Evolutionary conservation across 1,140 invertebrate genomes (phyloP), one percentile per base, ranked within the genome.

Genomic region (Phortica variegata): DNA sequence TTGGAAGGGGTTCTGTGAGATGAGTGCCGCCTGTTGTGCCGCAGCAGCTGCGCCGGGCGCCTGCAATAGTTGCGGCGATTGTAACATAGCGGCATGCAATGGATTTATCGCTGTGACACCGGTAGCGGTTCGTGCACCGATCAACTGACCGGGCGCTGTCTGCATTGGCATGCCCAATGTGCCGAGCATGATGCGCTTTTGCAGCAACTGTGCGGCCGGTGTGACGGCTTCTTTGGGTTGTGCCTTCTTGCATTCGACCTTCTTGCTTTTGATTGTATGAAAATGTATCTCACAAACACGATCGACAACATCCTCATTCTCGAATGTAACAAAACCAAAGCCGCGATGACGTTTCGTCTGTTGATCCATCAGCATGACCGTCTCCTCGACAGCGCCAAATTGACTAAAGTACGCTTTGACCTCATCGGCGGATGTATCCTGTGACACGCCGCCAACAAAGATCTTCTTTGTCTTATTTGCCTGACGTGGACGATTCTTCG

Each of bases 331-430:
- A 77, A 94, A 94, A 9, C 91, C 91, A 75, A 94, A 93, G 42
- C 91, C 91, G 38, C 91, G 82, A 74, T 93, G 91, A 31, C 91
- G 85, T 69, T 93, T 93, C 7, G 91, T 95, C 77, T 93, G 90
- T 77, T 94, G 91, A 76, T 94, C 92, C 91, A 94, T 94, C 56
- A 94, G 82, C 91, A 94, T 93, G 9, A 94, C 91, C 13, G 90
- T 91, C 73, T 94, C 92, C 73, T 93, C 90, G 17, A 93, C 91
- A 75, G 91, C 90, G 10, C 91, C 91, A 74, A 93, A 95, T 77
- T 93, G 90, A 58, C 85, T 87, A 80, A 94, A 95, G 77, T 93
- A 94, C 15, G 87, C 87, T 77, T 92, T 90, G 0, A 95, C 90
- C 77, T 95, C 91, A 34, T 94, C 91, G 41, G 89, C 87, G 20